A percentile compares a stretch with the other conserved stretches of the same genome.
Conservation (phyloP, 2,888 invertebrate species). For the Operophtera brumata region DNA sequence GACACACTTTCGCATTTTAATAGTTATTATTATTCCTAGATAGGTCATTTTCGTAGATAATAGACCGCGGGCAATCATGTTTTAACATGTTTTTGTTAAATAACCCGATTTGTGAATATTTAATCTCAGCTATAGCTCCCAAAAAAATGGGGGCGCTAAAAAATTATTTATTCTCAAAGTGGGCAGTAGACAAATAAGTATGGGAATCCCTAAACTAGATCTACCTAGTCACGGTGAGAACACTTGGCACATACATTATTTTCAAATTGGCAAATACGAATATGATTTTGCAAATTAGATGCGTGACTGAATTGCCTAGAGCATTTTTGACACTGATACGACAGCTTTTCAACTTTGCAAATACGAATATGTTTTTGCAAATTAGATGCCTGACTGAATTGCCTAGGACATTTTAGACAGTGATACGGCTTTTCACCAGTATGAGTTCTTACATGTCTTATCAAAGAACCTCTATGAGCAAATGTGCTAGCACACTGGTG, state of each 20-base stretch:
- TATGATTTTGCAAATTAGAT: constrained; percentile 11
- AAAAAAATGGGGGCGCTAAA: too few relatives aligned
- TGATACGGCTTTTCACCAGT: constrained; percentile 12
- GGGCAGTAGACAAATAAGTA: too few relatives aligned
- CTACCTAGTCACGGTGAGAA: too few relatives aligned
- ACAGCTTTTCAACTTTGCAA: constrained; percentile 1
- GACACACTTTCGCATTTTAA: too few relatives aligned
- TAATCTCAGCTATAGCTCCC: too few relatives aligned
- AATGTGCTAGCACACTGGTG: neutral
- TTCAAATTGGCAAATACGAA: neutral
- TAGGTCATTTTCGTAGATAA: too few relatives aligned
- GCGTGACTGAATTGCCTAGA: constrained; percentile 3
- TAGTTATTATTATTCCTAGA: too few relatives aligned
- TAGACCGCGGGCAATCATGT: too few relatives aligned
- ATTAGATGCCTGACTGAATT: constrained; percentile 9
- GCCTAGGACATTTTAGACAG: constrained; percentile 5
- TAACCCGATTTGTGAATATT: too few relatives aligned
- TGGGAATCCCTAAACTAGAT: too few relatives aligned
- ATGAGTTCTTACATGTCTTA: constrained; percentile 3
- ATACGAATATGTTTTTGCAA: constrained; percentile 3
- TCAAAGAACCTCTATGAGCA: constrained; percentile 5
- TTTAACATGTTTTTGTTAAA: too few relatives aligned
- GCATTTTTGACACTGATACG: constrained; percentile 5
- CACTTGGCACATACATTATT: constrained; percentile 6
- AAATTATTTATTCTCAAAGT: too few relatives aligned